Percentiles rank a stretch among this genome's conserved stretches.
Conservation (phyloP, 2,797 vertebrate species). For the Ctenochaetus hawaiiensis region DNA sequence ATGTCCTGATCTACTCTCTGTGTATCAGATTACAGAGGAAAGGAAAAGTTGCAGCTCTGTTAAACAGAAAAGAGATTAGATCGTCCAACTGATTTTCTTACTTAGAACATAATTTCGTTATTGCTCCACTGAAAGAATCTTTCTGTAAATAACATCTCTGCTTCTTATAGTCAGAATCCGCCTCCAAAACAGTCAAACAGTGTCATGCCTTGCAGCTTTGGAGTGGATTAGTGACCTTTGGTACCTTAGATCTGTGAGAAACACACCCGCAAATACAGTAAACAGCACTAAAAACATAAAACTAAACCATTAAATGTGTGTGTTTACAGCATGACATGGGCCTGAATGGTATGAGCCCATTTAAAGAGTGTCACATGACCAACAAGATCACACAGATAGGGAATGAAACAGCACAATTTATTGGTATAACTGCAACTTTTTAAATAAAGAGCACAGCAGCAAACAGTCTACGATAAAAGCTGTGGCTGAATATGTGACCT, state of each 20-base stretch:
- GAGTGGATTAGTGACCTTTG: conserved; percentile 70
- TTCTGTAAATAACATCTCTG: neutral
- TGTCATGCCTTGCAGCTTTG: conserved; percentile 63
- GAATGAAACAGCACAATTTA: neutral
- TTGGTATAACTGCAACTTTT: neutral
- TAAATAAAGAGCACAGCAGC: neutral
- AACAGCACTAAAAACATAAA: neutral
- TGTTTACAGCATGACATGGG: conserved; percentile 20
- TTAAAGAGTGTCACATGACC: conserved; percentile 6
- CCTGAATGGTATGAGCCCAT: conserved; percentile 3
- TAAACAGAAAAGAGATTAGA: neutral
- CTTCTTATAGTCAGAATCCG: neutral
- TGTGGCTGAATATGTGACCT: conserved; percentile 15
- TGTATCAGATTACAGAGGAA: neutral
- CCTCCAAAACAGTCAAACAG: neutral
- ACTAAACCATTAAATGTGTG: conserved; percentile 7
- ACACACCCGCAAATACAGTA: conserved; percentile 28
- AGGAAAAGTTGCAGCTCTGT: neutral
- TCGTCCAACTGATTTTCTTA: neutral
- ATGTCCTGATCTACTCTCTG: neutral
- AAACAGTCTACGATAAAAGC: conserved; percentile 14
- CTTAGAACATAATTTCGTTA: conserved; percentile 1
- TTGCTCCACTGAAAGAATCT: conserved; percentile 2
- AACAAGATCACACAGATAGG: conserved; percentile 6
- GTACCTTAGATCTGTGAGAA: conserved; percentile 24